Base-by-base conservation (phyloP, 2,888 invertebrate genomes). In the Drosophila paranaensis region DNA sequence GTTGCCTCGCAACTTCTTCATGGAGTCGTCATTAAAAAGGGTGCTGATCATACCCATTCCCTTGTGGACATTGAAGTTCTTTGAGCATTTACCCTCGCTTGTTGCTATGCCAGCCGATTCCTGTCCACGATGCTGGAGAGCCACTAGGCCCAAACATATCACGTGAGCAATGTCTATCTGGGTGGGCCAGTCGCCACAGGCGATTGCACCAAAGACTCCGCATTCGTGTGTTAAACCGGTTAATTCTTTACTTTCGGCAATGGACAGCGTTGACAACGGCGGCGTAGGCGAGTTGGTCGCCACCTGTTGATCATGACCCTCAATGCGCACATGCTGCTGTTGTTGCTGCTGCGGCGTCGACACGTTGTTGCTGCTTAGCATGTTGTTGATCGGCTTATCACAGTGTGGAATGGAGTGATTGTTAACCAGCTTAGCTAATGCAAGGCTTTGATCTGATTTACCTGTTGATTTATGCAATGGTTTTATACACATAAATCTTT, bases 81-180 rank as follows among this genome's bases (percentile, higher is more conserved):
- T 96, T 10, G 96, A 95, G 89, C 95, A 95, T 79, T 95, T 95
- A 62, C 97, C 98, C 92, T 96, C 96, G 86, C 98, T 97, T 54
- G 98, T 99, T 67, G 98, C 98, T 70, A 99, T 98, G 25, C 99
- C 99, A 6, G 98, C 98, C 82, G 98, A 98, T 93, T 99, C 99
- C 93, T 99, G 99, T n/a, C 99, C 99, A 93, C 99, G 96, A 94
- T 98, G 98, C 92, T 98, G 98, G 57, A 98, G 93, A 0, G 98
- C 98, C 11, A 98, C 97, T 57, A 98, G 93, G 53, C 98, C 98
- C 86, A 98, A 94, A 91, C 97, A 98, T 90, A 98, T 96, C 76
- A 98, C 96, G 92, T 98, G 98, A 2, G 96, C 95, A 40, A 98
- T 96, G 92, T 98, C 98, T 67, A 98, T 95, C 83, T 96, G 95